Base-by-base conservation (phyloP, 2,113 vertebrate species). In the Daubentonia madagascariensis region DNA sequence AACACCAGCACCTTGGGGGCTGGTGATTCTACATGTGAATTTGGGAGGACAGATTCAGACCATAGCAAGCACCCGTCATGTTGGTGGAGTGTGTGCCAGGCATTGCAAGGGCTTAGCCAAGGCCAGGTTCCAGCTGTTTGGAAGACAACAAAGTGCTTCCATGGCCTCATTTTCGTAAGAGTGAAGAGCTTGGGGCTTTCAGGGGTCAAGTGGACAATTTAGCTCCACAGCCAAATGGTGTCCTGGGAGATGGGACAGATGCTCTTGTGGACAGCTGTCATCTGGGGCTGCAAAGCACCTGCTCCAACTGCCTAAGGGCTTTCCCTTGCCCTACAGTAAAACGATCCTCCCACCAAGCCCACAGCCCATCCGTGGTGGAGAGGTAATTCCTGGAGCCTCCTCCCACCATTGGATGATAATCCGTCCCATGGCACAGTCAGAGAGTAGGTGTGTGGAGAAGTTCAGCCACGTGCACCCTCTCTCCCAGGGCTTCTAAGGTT, bases 61-160 rank as follows among this genome's bases (percentile, higher is more conserved):
- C 17, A 16, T 1, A 43, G 67, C 20, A 20, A 18, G 35, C 32
- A 23, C 20, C 16, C 30, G 2, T 13, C 10, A 1, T 3, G 8
- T 0, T 8, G 32, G 32, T 1, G 5, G 35, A 1, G 18, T 5
- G 10, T 3, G 6, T 20, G 17, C 13, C 13, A 7, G 13, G 30
- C 22, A 8, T 32, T 18, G 5, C 0, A 14, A 0, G 16, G 23
- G 28, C 23, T 10, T 5, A 1, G 32, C 30, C 50, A 52, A 50
- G 59, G 52, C 43, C 43, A 13, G 57, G 9, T 28, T 12, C 57
- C 11, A 37, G 72, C 32, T 63, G 35, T n/a, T 10, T 12, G 22
- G 43, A 35, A 89, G 40, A 37, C 0, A 22, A 28, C 40, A 17
- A n/a, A 63, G 43, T 40, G 14, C 22, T 50, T 13, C 40, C 35